Base-by-base conservation (phyloP, 2,797 vertebrate species). In the Petrocephalus sullivani region DNA sequence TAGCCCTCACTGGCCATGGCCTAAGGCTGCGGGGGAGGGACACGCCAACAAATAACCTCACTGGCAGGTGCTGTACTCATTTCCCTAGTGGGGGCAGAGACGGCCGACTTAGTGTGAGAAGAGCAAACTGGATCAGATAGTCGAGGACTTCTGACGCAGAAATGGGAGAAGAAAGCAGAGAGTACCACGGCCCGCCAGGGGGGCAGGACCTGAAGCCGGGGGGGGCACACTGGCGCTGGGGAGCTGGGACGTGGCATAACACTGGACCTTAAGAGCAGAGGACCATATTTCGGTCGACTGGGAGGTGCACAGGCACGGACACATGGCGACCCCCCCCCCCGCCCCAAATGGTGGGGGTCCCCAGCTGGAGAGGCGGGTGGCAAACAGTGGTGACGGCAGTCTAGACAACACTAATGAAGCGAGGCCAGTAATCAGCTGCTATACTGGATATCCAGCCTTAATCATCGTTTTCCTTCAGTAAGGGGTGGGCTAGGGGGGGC, bases 331-430 rank as follows among this genome's bases (percentile, higher is more conserved):
- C 0, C 12, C 64, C 61, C 61, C 6, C 60, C 49, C 7, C 0
- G 16, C 61, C 58, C 60, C 64, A 14, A 67, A 33, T 10, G 0
- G 23, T 33, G 64, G 64, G 64, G 64, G 64, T 67, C 28, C 64
- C 64, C 37, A 3, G 37, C 37, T 14, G 2, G 71, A 78, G 37
- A 14, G 28, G 67, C 90, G 87, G 89, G 33, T 53, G 83, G 85
- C 88, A 87, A 91, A 88, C 89, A 90, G 89, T 87, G 87, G 82
- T 84, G 92, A 92, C 92, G 86, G 90, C 82, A 86, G 85, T 61
- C 90, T 90, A 89, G 61, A 90, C 86, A 89, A 89, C 91, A 91
- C 88, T 75, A 23, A 89, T 92, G 83, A 87, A 92, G 88, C 91
- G 89, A 87, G 86, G 57, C 41, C 89, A 87, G 61, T 88, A 88